These are phyloP conservation scores for Autographa gamma DNA, from an alignment of 2,888 invertebrate species.

Conservation along the genomic window DNA sequence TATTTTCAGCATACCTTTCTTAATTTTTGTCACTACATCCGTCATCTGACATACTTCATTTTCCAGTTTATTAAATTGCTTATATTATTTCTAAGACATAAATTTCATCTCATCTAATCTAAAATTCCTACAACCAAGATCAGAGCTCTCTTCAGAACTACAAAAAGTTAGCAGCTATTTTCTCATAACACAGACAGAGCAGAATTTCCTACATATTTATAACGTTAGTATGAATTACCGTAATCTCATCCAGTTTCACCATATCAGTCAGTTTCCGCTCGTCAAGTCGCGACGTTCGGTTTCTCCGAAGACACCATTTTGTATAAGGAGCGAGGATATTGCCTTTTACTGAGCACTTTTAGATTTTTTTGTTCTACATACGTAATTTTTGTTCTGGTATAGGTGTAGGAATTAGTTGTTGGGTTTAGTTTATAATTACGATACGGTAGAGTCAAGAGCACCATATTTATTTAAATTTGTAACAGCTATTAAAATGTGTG, in stretches of 20 bases:
- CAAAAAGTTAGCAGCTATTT: background rate
- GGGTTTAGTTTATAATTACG: background rate
- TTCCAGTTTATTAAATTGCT: too few relatives aligned
- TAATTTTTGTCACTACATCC: too few relatives aligned
- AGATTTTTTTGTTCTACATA: background rate
- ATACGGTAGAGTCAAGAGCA: too few relatives aligned
- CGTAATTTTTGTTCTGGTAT: background rate
- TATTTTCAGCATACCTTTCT: too few relatives aligned
- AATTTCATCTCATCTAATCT: too few relatives aligned
- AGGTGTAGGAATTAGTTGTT: background rate
- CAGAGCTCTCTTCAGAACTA: too few relatives aligned
- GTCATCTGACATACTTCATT: too few relatives aligned
- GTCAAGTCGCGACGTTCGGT: slow-evolving; percentile 4
- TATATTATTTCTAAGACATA: too few relatives aligned
- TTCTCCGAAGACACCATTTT: background rate
- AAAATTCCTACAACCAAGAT: background rate
- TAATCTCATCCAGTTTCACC: slow-evolving; percentile 1
- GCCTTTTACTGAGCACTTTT: background rate
- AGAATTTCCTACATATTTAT: background rate
- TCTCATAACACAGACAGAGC: background rate
- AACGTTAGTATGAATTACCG: slow-evolving; percentile 1
- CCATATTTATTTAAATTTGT: too few relatives aligned
- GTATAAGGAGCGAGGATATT: background rate
- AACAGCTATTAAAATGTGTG: too few relatives aligned
- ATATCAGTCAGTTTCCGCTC: slow-evolving; percentile 4